Evolutionary conservation across 1,140 invertebrate species (phyloP), one percentile per base, ranked within the genome.

Genomic region (Pinna nobilis): DNA sequence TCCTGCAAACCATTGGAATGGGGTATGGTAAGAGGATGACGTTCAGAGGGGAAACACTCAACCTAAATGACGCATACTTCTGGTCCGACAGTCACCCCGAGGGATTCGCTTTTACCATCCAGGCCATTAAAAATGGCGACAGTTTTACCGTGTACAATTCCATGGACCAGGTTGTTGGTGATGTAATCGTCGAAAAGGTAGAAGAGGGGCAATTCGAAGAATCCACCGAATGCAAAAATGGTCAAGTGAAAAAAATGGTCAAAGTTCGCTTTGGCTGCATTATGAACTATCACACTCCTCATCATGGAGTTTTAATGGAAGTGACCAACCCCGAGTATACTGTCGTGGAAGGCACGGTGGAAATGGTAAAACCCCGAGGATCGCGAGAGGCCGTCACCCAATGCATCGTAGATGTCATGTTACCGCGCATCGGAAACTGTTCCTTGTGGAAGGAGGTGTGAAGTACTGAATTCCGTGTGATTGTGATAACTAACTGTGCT

Each of bases 81-180:
- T 95, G 94, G 93, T 94, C 93, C n/a, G 94, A 95, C 87, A 94
- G 92, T 50, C 91, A 93, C 82, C 91, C 93, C 1, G 92, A 93
- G 76, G 94, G 94, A 30, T 90, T 92, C 69, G 94, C 93, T 28
- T 92, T 95, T 82, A 92, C 93, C 79, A 90, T 93, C 0, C 90
- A 92, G 30, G 93, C 93, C 0, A 90, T 95, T 11, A 89, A 91
- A 57, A 90, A 91, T 18, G 92, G 92, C 5, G 92, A 93, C 90
- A 91, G 91, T 75, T 94, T 94, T 84, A 83, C 88, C 28, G 91
- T 94, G 15, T 92, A 94, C 84, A 78, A 93, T 92, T 90, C 90
- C 92, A 91, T 77, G 86, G 92, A 55, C 89, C 92, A 91, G 91
- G 93, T 89, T 89, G 87, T 87, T 76, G 79, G 85, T 33, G 71